These are phyloP conservation scores for Nematostella vectensis DNA, from an alignment of 92 coral and sea anemone genomes.

Conservation along the genomic window DNA sequence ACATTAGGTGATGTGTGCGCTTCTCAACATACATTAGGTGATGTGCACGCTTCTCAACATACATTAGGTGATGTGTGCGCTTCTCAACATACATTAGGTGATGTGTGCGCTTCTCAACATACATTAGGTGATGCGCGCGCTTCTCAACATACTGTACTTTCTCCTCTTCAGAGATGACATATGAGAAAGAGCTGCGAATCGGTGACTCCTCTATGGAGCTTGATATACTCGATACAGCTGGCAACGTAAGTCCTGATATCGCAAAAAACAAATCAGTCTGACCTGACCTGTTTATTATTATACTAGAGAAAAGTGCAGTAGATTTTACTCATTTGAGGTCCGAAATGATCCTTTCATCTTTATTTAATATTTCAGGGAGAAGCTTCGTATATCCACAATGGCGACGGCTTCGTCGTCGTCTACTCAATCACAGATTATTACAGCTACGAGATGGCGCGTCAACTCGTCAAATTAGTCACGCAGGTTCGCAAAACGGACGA, in stretches of 20 bases:
- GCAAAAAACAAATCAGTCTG: no score
- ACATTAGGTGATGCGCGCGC: no score
- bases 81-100: no score
- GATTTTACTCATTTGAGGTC: not conserved
- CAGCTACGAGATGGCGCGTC: slow-evolving; percentile 92
- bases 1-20: no score
- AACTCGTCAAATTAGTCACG: slow-evolving; percentile 75
- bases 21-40: no score
- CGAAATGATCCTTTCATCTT: not conserved
- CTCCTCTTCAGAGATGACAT: slow-evolving; percentile 78
- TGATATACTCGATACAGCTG: slow-evolving; percentile 88
- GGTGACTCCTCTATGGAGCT: slow-evolving; percentile 75
- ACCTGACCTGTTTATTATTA: not conserved
- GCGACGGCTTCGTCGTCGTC: slow-evolving; percentile 88
- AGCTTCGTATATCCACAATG: slow-evolving; percentile 70
- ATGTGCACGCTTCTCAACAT: no score
- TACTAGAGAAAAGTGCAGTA: no score
- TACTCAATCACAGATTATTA: slow-evolving; percentile 95
- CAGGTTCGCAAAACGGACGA: slow-evolving; percentile 70
- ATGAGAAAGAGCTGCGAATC: slow-evolving; percentile 65
- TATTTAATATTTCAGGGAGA: slow-evolving; percentile 36
- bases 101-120: no score
- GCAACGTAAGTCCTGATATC: slow-evolving; percentile 72
- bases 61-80: no score
- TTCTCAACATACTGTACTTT: no score